Base-by-base conservation (phyloP, 2,797 vertebrate species). In the Chelonia mydas region DNA sequence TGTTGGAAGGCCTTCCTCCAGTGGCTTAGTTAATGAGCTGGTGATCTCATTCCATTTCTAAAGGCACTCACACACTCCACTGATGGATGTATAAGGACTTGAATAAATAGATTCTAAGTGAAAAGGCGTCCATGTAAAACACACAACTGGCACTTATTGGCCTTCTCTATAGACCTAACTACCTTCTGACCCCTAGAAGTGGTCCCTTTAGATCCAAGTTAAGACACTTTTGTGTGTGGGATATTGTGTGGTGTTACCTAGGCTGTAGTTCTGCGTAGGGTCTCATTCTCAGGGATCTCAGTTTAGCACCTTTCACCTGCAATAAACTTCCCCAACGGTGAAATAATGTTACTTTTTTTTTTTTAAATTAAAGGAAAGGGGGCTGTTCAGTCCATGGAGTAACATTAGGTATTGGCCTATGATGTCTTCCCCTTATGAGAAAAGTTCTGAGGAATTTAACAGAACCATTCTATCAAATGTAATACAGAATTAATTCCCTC, bases 1-100 rank as follows among this genome's bases (percentile, higher is more conserved):
- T 83, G 84, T 96, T 92, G 96, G 96, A 97, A 97, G 94, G 95
- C 95, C 95, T 88, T 96, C n/a, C 0, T 95, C n/a, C 0, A 81
- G 93, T 85, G 92, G 79, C 96, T 95, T 93, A 95, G 94, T 95
- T 89, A 95, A 97, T 93, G 96, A 96, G 88, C 92, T 93, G 92
- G 92, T 90, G 95, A 96, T 93, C 53, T 97, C 95, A 90, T 95
- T 97, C 84, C 92, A 76, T 59, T 92, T 97, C 85, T 95, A 94
- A 96, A 93, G 96, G 95, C 84, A 83, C 90, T 94, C 91, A 84
- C 59, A 81, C 89, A 79, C 86, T 96, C 83, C 95, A 85, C 93
- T 92, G 89, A 95, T 79, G 96, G 89, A 91, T 89, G 83, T 82
- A 33, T 84, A 85, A 90, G 45, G 80, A 31, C 90, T 96, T 59